Conservation (phyloP, 2,113 vertebrate species). For the Myocastor coypus region DNA sequence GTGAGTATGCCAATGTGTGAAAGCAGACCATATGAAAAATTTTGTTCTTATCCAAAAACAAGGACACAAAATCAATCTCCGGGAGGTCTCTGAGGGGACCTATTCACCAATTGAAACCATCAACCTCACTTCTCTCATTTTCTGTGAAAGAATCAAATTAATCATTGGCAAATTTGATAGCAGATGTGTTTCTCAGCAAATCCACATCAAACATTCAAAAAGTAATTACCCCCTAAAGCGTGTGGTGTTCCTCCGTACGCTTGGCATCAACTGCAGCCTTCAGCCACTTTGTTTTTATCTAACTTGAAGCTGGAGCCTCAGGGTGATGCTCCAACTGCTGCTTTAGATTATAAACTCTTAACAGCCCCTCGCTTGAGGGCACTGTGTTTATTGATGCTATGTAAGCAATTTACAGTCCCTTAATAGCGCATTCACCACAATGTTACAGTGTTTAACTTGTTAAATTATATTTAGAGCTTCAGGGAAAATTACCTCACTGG, state of each 20-base stretch:
- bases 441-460: constrained; percentile 85
- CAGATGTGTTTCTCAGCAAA: constrained; percentile 74
- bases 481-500: constrained; percentile 85
- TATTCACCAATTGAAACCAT: background rate
- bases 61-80: background rate
- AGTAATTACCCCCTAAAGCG: constrained; percentile 74
- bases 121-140: constrained; percentile 32
- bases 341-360: constrained; percentile 87
- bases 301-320: constrained; percentile 74
- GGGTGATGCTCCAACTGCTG: constrained; percentile 84
- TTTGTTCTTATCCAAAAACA: constrained; percentile 35
- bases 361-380: constrained; percentile 81
- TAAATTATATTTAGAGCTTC: constrained; percentile 86
- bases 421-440: constrained; percentile 84
- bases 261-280: constrained; percentile 60
- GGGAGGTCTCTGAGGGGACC: background rate
- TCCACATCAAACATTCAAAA: constrained; percentile 62
- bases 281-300: constrained; percentile 85
- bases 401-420: constrained; percentile 85
- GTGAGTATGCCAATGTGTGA: background rate
- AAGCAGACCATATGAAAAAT: background rate
- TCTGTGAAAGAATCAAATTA: constrained; percentile 68
- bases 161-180: constrained; percentile 77
- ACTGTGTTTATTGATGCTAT: constrained; percentile 84
- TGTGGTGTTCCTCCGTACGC: constrained; percentile 54